Conservation (phyloP, 1,140 invertebrate genomes). For the Chelonus insularis region DNA sequence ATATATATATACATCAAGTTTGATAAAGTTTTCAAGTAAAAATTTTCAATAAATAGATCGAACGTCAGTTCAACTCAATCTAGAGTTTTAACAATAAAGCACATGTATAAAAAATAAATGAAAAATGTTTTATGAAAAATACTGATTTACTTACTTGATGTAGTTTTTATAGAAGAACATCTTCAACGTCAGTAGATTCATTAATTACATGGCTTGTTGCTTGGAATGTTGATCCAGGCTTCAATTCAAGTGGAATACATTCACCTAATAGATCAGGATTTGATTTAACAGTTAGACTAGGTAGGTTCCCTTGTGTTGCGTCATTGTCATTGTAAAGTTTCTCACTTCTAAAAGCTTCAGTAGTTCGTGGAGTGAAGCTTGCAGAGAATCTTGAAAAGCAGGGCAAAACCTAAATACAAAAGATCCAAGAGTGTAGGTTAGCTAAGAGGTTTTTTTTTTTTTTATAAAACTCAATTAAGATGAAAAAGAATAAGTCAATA, state of each 20-base stretch:
- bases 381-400: slow-evolving; percentile 62
- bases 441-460: neutral
- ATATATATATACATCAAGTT: neutral
- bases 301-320: slow-evolving; percentile 71
- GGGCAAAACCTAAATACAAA: slow-evolving; percentile 67
- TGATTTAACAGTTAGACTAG: slow-evolving; percentile 38
- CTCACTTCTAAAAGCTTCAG: slow-evolving; percentile 60
- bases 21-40: too few species aligned
- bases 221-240: slow-evolving; percentile 33
- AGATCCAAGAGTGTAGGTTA: neutral
- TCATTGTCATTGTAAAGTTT: slow-evolving; percentile 75
- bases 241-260: slow-evolving; percentile 47
- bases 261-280: slow-evolving; percentile 39
- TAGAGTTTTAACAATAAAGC: neutral
- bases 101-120: too few species aligned
- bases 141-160: slow-evolving; percentile 16
- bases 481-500: neutral
- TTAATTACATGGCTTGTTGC: slow-evolving; percentile 7
- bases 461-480: neutral
- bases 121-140: too few species aligned
- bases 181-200: slow-evolving; percentile 32
- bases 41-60: too few species aligned
- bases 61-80: too few species aligned
- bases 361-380: slow-evolving; percentile 23
- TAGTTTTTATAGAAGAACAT: slow-evolving; percentile 28